Evolutionary conservation across 2,797 vertebrate species (phyloP), one percentile per base, ranked within the genome.

Genomic region (Natrix natrix): DNA sequence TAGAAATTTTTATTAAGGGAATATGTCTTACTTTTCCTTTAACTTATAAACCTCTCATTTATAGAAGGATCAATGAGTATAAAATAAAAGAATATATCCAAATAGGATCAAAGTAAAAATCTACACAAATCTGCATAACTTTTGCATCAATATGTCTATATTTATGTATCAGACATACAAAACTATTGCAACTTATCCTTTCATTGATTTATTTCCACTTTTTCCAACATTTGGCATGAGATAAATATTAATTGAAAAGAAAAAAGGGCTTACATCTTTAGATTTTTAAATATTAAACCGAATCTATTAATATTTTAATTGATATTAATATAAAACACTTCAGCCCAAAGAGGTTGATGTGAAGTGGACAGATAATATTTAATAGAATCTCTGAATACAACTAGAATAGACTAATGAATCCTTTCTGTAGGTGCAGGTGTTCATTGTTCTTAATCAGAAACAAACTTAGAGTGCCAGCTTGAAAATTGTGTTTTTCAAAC

Each of bases 61-160:
- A 74, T 17, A 37, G 69, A 74, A 74, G 66, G 93, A 96, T 97
- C 97, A 97, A 94, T 93, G 92, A 90, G 94, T 97, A 95, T 97
- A 97, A 97, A 97, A 95, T 93, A 96, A 97, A 96, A 96, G 22
- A 93, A 95, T 94, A 95, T 95, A 94, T 96, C 96, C 96, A 96
- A 97, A 94, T 61, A 96, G 87, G 87, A 87, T 94, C 69, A 96
- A 97, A 95, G 92, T 96, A 92, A 96, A 93, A 97, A 97, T 97
- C 96, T 95, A 94, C 93, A 94, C 60, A 92, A 96, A 12, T 95
- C 28, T 22, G 92, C 83, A 92, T 90, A 63, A 88, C 95, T 96
- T 96, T 95, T 86, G 92, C 94, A 95, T 95, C 92, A 93, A 24
- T 91, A 93, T 95, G 69, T 94, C 74, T 97, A 95, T 94, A 95